Conservation (phyloP, 2,888 invertebrate species). For the Drosophila putrida region DNA sequence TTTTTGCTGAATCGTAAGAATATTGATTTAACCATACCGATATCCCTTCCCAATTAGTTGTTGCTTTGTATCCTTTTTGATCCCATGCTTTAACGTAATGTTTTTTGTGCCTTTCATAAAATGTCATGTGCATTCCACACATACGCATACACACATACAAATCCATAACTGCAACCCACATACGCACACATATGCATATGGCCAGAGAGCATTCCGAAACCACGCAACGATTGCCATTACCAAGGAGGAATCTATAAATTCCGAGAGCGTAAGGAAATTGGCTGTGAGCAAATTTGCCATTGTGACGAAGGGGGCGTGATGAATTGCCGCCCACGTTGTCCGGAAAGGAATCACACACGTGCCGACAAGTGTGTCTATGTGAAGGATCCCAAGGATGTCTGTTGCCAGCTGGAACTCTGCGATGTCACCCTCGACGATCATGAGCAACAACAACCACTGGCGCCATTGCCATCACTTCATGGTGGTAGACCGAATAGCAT, state of each 20-base stretch:
- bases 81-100: conserved; percentile 63
- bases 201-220: conserved; percentile 70
- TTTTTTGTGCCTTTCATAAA: conserved; percentile 71
- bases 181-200: conserved; percentile 10
- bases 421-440: conserved; percentile 93
- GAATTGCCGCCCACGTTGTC: conserved; percentile 91
- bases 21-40: too few relatives aligned
- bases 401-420: conserved; percentile 94
- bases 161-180: conserved; percentile 18
- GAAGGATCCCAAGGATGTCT: conserved; percentile 92
- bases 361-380: conserved; percentile 92
- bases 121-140: conserved; percentile 47
- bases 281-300: conserved; percentile 92
- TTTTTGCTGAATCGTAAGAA: too few relatives aligned
- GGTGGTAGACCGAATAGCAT: conserved; percentile 74
- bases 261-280: conserved; percentile 91
- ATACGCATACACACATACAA: conserved; percentile 30
- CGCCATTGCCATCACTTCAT: conserved; percentile 41
- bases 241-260: conserved; percentile 89
- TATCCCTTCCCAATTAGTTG: conserved; percentile 9
- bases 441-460: conserved; percentile 86
- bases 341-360: conserved; percentile 86
- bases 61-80: conserved; percentile 45
- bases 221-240: conserved; percentile 83
- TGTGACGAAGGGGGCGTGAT: conserved; percentile 91